These are phyloP conservation scores for Rhamnusium bicolor DNA, from an alignment of 2,888 invertebrate species.

Conservation along the genomic window DNA sequence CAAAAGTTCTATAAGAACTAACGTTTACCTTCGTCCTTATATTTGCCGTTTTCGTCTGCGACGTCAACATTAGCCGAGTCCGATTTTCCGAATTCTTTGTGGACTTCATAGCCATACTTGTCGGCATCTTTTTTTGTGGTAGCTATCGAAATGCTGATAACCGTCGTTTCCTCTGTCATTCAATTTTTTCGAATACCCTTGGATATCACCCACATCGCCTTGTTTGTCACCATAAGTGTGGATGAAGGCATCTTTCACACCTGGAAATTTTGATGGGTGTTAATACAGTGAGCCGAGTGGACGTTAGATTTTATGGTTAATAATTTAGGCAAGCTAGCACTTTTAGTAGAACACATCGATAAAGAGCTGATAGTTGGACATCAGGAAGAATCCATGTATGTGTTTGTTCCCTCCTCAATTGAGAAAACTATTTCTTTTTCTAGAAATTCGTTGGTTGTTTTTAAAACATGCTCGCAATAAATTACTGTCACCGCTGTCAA, in stretches of 20 bases:
- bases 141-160: slow-evolving; percentile 82
- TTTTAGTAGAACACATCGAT: too few relatives aligned
- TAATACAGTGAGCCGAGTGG: background rate
- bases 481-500: too few relatives aligned
- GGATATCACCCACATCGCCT: slow-evolving; percentile 72
- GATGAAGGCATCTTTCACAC: slow-evolving; percentile 73
- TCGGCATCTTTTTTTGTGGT: slow-evolving; percentile 83
- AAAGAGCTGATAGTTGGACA: too few relatives aligned
- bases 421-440: too few relatives aligned
- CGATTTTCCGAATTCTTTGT: slow-evolving; percentile 77
- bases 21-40: slow-evolving; percentile 31
- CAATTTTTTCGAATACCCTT: slow-evolving; percentile 78
- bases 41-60: slow-evolving; percentile 66
- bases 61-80: slow-evolving; percentile 70
- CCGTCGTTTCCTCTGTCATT: slow-evolving; percentile 80
- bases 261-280: slow-evolving; percentile 53
- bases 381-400: too few relatives aligned
- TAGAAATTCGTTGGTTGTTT: too few relatives aligned
- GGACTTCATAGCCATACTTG: slow-evolving; percentile 81
- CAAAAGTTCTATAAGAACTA: too few relatives aligned
- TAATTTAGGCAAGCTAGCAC: too few relatives aligned
- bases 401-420: too few relatives aligned
- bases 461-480: too few relatives aligned
- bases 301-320: background rate
- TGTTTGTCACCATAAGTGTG: slow-evolving; percentile 76